Base-by-base conservation (phyloP, 2,797 vertebrate genomes). In the Gymnoscopelus braueri region DNA sequence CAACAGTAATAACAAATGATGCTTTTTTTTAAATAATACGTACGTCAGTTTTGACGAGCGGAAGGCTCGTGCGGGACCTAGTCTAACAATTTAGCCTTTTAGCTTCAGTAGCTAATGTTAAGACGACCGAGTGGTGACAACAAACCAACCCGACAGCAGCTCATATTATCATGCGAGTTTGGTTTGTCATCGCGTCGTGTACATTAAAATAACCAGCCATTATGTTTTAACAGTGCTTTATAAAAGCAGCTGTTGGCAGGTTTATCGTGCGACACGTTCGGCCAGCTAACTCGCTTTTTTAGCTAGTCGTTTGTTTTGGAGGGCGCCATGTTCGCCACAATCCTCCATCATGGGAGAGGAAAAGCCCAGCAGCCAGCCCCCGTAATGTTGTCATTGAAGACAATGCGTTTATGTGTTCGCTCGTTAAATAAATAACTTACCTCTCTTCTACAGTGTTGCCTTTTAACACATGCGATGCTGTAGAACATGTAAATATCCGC, bases 311-410 rank as follows among this genome's bases (percentile, higher is more conserved):
- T 85, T 87, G 87, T 88, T 88, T 89, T 83, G 84, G 81, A 84
- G 67, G 90, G 86, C 91, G 88, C 89, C 91, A 90, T 92, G 87
- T 92, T 92, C 80, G 39, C 39, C 2, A 76, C 78, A 63, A 65
- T 78, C 87, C 85, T 87, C 86, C 85, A 88, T 89, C 81, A 90
- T 76, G 83, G 81, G 79, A 75, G 48, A 58, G 64, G 63, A 32
- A 39, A 84, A 69, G 63, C 0, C 77, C 81, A 84, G 70, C 69
- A 60, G 62, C 63, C 52, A 75, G 69, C 50, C 19, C 19, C 19
- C 65, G 74, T 69, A 53, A 57, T 71, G 81, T 72, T 82, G 78
- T 79, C 69, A 78, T 63, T 52, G 63, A 19, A 84, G 71, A 63
- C 74, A 47, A 74, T 60, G 71, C 55, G 67, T 23, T 81, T 77